Base-by-base conservation (phyloP, 2,797 vertebrate genomes). In the Tympanoctomys barrerae region DNA sequence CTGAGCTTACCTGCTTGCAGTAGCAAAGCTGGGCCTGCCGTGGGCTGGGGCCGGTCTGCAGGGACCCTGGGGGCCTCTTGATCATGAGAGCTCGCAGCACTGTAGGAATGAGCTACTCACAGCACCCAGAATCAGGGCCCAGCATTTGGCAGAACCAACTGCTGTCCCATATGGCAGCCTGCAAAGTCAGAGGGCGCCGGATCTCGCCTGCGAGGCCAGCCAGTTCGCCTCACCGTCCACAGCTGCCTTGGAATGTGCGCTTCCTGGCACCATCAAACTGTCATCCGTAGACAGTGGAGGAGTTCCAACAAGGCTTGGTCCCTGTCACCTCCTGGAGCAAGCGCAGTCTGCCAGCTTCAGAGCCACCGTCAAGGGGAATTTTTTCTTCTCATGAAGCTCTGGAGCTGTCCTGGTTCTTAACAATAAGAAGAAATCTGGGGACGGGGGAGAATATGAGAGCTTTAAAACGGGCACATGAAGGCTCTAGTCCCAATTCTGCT, bases 121-220 rank as follows among this genome's bases (percentile, higher is more conserved):
- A 91, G 87, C 85, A 80, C 87, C 42, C n/a, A 11, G 68, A 68
- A 46, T 24, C n/a, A n/a, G 46, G 62, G 54, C 33, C 59, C 59
- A 96, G 92, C 77, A 89, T 93, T 86, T 85, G 94, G 96, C 70
- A 82, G 62, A 96, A 81, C 39, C 91, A n/a, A 62, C n/a, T 5
- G 5, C 75, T 91, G 91, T 96, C 95, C 92, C n/a, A 31, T 70
- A 36, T 70, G 91, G 93, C 6, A n/a, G 57, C 92, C 92, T 95
- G 64, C 96, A 36, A 39, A 64, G 95, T 94, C 96, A 89, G 95
- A 93, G 4, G 0, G 61, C 87, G 97, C 96, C 97, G 95, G 18
- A 96, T 96, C 95, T 84, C 89, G 82, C 90, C 88, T 97, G 95
- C 93, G 89, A 39, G 88, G 64, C 81, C 83, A 92, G 92, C 82